phyloP scores from a whole-genome alignment of 1,140 invertebrate genomes.

The Musca vetustissima region DNA sequence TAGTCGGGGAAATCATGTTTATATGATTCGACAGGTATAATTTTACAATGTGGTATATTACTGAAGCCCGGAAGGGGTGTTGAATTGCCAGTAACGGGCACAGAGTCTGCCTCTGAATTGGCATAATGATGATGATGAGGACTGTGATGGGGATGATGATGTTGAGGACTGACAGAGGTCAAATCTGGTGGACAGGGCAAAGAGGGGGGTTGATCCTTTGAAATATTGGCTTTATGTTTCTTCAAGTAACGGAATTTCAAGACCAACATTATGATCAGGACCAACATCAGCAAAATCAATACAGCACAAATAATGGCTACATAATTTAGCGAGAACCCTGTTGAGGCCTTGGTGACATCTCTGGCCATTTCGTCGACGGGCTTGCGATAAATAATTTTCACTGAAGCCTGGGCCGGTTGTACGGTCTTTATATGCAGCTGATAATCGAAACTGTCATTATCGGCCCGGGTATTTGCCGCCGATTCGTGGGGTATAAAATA shows the following conservation, averaged over 20 bases:
- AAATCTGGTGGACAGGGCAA: conserved; percentile 50
- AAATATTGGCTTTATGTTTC: conserved; percentile 45
- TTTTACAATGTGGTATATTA: conserved; percentile 75
- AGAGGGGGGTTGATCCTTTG: conserved; percentile 51
- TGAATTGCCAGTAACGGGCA: conserved; percentile 58
- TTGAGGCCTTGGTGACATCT: conserved; percentile 48
- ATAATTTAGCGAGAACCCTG: conserved; percentile 46
- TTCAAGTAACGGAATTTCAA: conserved; percentile 40
- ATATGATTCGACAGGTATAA: conserved; percentile 68
- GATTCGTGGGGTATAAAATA: conserved; percentile 73
- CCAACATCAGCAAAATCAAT: conserved; percentile 37
- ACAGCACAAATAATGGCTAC: conserved; percentile 42
- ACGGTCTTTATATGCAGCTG: conserved; percentile 64
- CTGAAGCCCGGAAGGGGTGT: conserved; percentile 62
- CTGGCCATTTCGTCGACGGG: conserved; percentile 57
- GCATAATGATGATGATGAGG: conserved; percentile 34
- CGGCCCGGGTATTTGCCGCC: conserved; percentile 61
- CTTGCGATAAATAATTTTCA: conserved; percentile 64
- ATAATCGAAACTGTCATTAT: conserved; percentile 71
- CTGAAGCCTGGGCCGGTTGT: conserved; percentile 58
- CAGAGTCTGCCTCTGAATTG: conserved; percentile 49
- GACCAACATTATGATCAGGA: conserved; percentile 39
- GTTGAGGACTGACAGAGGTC: conserved; percentile 50
- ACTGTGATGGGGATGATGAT: conserved; percentile 43
- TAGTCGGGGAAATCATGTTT: conserved; percentile 56